phyloP scores from a whole-genome alignment of 1,140 invertebrate species.

The Pachypeltis micranthus region DNA sequence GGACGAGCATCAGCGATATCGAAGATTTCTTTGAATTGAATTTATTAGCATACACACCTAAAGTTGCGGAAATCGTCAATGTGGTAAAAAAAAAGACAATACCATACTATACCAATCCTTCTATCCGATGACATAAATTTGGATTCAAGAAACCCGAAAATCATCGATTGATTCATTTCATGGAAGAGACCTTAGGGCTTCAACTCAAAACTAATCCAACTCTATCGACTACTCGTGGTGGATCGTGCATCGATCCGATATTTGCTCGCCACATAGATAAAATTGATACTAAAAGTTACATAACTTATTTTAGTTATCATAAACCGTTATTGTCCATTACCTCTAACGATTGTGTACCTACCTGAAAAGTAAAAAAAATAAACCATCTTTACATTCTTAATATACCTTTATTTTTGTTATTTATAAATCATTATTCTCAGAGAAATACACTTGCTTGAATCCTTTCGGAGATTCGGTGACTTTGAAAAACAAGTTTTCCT shows the following conservation, averaged over 20 bases:
- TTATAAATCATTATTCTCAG: no score
- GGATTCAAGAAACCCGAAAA: neutral
- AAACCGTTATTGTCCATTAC: no score
- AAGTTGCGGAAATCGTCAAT: neutral
- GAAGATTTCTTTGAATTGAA: neutral
- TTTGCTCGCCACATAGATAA: neutral
- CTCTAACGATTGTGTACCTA: no score
- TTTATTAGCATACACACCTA: neutral
- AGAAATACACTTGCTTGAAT: no score
- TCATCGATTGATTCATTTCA: neutral
- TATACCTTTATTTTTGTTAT: no score
- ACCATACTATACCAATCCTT: neutral
- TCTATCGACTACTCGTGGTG: neutral
- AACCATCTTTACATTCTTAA: no score
- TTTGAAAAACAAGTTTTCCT: no score
- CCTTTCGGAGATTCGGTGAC: no score
- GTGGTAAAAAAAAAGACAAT: neutral
- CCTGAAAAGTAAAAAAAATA: no score
- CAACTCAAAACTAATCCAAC: neutral
- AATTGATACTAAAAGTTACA: neutral
- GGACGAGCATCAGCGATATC: neutral
- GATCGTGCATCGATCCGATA: neutral
- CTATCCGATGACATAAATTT: neutral
- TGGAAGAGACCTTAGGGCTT: neutral
- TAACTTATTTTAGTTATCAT: no score